A percentile compares a stretch with the other conserved stretches of the same genome.
These are phyloP conservation scores for Diarsia rubi DNA, from an alignment of 2,888 invertebrate genomes.

Conservation along the genomic window DNA sequence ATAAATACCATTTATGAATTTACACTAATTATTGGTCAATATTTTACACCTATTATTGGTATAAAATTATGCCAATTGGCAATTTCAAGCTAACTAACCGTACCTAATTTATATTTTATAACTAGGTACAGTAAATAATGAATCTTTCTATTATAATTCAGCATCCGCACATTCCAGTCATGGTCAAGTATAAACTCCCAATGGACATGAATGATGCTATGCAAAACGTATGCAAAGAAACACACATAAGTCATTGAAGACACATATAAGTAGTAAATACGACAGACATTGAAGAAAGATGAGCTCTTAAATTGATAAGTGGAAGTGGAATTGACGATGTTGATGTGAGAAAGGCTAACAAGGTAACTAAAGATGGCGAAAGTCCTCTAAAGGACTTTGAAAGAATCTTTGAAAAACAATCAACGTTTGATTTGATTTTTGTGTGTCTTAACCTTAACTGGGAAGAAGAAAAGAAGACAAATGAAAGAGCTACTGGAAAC, in stretches of 20 bases:
- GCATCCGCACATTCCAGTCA: constrained; percentile 23
- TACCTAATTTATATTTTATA: not conserved
- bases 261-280: not conserved
- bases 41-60: not conserved
- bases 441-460: not conserved
- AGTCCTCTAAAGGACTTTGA: too few relatives aligned
- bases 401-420: not conserved
- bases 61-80: not conserved
- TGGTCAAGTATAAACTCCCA: constrained; percentile 37
- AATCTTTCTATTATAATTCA: constrained; percentile 11
- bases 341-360: not conserved
- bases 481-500: not conserved
- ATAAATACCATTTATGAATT: not conserved
- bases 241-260: constrained; percentile 2
- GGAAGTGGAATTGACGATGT: not conserved
- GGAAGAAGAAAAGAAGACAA: not conserved
- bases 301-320: constrained; percentile 11
- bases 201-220: constrained; percentile 18
- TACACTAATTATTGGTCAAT: not conserved
- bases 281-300: not conserved
- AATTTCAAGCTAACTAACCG: not conserved
- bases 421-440: not conserved
- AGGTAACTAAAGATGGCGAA: not conserved
- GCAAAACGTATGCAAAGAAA: not conserved
- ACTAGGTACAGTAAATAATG: not conserved